These are phyloP conservation scores for Urocitellus parryii DNA, from an alignment of 2,113 vertebrate species.

Conservation along the genomic window DNA sequence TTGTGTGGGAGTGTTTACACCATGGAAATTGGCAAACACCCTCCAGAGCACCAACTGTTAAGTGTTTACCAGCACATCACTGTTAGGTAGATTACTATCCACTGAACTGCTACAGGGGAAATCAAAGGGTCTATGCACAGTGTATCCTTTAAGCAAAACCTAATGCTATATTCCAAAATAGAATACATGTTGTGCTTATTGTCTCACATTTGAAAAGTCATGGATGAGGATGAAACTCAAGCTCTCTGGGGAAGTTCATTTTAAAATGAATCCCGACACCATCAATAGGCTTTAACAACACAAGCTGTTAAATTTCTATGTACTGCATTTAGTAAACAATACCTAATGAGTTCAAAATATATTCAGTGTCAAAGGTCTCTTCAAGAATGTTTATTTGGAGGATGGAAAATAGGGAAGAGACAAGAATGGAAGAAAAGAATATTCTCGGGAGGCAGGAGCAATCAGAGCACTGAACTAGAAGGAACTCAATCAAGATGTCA, in stretches of 20 bases:
- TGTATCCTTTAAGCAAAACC: neutral
- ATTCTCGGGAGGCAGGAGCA: neutral
- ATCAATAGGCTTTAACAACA: neutral
- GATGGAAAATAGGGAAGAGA: neutral
- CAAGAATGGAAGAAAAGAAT: slow-evolving; percentile 13
- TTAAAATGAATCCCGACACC: neutral
- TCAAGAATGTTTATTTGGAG: slow-evolving; percentile 1
- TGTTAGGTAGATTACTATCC: neutral
- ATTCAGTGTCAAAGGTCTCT: neutral
- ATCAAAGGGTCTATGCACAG: neutral
- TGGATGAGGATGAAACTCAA: neutral
- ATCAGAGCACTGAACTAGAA: neutral
- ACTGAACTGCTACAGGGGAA: neutral
- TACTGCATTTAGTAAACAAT: neutral
- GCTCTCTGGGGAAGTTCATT: neutral
- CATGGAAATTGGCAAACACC: neutral
- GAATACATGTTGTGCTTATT: neutral
- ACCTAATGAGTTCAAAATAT: neutral
- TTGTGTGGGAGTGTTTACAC: neutral
- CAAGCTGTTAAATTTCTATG: neutral
- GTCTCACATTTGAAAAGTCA: slow-evolving; percentile 1
- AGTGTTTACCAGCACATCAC: neutral
- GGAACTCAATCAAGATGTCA: neutral
- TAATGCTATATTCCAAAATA: neutral
- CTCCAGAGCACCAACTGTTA: neutral